Evolutionary conservation across 2,888 invertebrate species (phyloP).

Genomic region (Tachina lurida): DNA sequence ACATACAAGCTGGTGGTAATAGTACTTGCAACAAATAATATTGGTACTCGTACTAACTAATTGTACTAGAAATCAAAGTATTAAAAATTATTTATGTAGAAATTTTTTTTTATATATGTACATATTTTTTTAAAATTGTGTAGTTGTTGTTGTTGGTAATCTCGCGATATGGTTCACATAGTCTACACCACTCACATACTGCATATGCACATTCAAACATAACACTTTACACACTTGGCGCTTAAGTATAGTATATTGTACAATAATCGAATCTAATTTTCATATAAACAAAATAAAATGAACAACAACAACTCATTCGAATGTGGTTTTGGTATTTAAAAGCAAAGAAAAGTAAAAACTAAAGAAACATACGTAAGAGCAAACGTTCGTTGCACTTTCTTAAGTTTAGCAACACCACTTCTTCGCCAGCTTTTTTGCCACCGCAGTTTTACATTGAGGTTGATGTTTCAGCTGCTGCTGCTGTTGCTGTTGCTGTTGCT

Average conservation of each 20-base stretch:
- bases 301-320: slow-evolving; percentile 12
- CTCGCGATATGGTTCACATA: slow-evolving; percentile 62
- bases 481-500: slow-evolving; percentile 18
- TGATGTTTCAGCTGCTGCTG: slow-evolving; percentile 17
- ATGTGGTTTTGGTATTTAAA: slow-evolving; percentile 54
- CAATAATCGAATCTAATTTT: slow-evolving; percentile 66
- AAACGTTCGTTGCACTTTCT: slow-evolving; percentile 71
- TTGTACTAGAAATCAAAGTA: not conserved
- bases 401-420: slow-evolving; percentile 59
- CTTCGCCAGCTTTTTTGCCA: slow-evolving; percentile 26
- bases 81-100: slow-evolving; percentile 23
- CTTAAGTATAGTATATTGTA: slow-evolving; percentile 53
- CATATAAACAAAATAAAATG: slow-evolving; percentile 58
- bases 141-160: slow-evolving; percentile 29
- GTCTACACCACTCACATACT: slow-evolving; percentile 20
- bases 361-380: slow-evolving; percentile 65
- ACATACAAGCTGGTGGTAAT: not conserved
- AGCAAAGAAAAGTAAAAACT: slow-evolving; percentile 25
- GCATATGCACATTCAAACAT: slow-evolving; percentile 13
- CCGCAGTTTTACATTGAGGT: slow-evolving; percentile 21
- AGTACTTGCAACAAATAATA: not conserved
- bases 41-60: not conserved
- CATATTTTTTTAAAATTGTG: slow-evolving; percentile 8
- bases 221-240: slow-evolving; percentile 22
- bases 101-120: slow-evolving; percentile 26